Conservation (phyloP, 2,113 vertebrate species). For the Azemiops feae region DNA sequence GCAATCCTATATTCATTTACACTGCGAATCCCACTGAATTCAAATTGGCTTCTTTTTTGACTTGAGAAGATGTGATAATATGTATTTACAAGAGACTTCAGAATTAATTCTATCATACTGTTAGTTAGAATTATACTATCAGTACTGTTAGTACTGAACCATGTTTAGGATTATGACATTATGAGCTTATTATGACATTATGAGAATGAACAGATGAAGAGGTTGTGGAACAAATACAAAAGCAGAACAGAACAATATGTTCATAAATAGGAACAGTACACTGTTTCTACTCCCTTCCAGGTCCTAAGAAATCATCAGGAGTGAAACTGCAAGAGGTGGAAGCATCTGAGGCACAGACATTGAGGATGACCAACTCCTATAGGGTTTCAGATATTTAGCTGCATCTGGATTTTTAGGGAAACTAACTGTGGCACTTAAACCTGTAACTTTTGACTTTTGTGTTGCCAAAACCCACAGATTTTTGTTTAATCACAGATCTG, state of each 20-base stretch:
- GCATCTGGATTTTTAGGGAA: neutral
- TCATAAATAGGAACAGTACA: neutral
- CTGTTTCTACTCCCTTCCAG: neutral
- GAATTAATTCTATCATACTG: neutral
- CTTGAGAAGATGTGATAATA: neutral
- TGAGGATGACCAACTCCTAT: neutral
- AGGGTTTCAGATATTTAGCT: neutral
- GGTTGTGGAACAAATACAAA: neutral
- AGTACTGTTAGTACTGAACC: neutral
- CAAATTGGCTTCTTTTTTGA: neutral
- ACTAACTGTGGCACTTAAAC: neutral
- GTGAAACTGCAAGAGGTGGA: neutral
- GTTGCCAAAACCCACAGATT: neutral
- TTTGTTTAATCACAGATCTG: neutral
- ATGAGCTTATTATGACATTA: neutral
- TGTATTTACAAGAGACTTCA: neutral
- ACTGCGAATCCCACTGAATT: neutral
- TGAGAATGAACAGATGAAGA: neutral
- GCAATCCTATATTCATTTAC: neutral
- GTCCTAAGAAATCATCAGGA: neutral
- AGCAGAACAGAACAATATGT: neutral
- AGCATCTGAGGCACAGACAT: neutral
- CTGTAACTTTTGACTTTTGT: neutral
- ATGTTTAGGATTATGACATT: neutral
- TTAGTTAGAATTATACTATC: neutral